Conservation (phyloP, 2,113 vertebrate species). For the Nematolebias whitei region DNA sequence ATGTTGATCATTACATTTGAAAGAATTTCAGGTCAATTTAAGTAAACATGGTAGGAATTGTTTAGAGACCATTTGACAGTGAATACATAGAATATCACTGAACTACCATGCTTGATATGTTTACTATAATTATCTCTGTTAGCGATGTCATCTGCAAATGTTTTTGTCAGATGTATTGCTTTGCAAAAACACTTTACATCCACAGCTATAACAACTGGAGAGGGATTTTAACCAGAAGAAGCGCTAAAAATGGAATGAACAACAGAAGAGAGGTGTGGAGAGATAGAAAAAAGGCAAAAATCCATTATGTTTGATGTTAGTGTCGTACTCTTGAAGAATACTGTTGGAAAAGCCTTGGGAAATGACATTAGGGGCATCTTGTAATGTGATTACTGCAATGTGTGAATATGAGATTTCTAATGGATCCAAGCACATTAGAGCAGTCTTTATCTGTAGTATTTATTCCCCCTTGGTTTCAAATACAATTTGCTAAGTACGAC, state of each 20-base stretch:
- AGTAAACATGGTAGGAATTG: neutral
- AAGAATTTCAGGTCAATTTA: slow-evolving; percentile 11
- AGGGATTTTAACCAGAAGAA: slow-evolving; percentile 49
- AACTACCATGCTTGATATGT: neutral
- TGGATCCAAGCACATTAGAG: slow-evolving; percentile 83
- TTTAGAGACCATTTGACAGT: neutral
- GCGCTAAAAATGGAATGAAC: slow-evolving; percentile 32
- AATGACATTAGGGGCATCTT: slow-evolving; percentile 80
- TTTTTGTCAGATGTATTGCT: slow-evolving; percentile 45
- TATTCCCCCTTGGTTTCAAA: slow-evolving; percentile 81
- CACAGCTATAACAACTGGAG: slow-evolving; percentile 45
- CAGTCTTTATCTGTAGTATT: slow-evolving; percentile 82
- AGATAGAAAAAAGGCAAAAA: slow-evolving; percentile 64
- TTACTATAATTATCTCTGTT: neutral
- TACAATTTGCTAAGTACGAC: slow-evolving; percentile 81
- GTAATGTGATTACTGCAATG: slow-evolving; percentile 82
- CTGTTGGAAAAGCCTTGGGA: slow-evolving; percentile 70
- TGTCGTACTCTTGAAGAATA: slow-evolving; percentile 65
- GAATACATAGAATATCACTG: neutral
- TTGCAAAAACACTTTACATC: slow-evolving; percentile 45
- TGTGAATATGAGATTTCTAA: slow-evolving; percentile 86
- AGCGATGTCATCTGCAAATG: slow-evolving; percentile 27
- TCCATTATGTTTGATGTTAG: slow-evolving; percentile 84
- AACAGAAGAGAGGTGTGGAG: slow-evolving; percentile 48
- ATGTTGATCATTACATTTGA: no score